These are phyloP conservation scores for Solea senegalensis DNA, from an alignment of 2,113 vertebrate genomes.

Conservation along the genomic window DNA sequence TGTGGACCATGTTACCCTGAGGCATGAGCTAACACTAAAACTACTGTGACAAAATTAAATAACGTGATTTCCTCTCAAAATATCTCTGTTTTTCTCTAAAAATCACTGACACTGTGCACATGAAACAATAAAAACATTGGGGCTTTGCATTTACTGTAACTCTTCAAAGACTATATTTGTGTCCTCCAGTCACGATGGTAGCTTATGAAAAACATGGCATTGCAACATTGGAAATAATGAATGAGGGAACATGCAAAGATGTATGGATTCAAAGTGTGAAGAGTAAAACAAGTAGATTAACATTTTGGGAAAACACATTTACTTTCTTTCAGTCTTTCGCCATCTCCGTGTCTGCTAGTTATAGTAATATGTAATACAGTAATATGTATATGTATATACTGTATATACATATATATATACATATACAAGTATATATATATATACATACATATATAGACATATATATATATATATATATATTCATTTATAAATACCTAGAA, in stretches of 20 bases:
- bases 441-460: no score
- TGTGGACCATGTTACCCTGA: slow-evolving; percentile 14
- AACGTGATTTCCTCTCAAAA: slow-evolving; percentile 51
- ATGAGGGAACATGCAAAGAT: slow-evolving; percentile 6
- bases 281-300: neutral
- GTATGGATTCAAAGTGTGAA: neutral
- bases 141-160: no score
- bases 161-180: neutral
- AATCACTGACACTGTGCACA: slow-evolving; percentile 3
- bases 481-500: no score
- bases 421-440: no score
- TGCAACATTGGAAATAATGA: neutral
- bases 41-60: slow-evolving; percentile 30
- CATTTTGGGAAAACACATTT: neutral
- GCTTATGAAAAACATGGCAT: neutral
- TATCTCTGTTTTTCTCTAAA: slow-evolving; percentile 24
- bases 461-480: no score
- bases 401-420: no score
- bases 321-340: neutral
- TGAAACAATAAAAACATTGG: neutral
- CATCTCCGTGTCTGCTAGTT: neutral
- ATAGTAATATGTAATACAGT: no score
- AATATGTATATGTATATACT: no score
- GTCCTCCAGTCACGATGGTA: no score
- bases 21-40: slow-evolving; percentile 36